phyloP scores from a whole-genome alignment of 1,140 invertebrate genomes.

The Dendroctonus valens region DNA sequence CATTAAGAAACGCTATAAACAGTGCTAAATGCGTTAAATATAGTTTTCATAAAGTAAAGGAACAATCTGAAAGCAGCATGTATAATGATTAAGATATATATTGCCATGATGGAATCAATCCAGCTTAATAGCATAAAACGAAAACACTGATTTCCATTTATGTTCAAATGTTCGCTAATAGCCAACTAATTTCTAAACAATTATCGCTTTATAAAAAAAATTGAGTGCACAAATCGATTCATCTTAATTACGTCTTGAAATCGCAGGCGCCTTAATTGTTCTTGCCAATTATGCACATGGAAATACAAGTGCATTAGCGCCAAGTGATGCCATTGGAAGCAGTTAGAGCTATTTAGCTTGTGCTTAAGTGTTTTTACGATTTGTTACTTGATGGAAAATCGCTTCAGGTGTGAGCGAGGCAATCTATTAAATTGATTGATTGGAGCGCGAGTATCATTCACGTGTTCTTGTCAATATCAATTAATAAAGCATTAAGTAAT shows the following conservation, averaged over 20 bases:
- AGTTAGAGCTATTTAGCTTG: not conserved
- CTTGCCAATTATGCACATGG: not conserved
- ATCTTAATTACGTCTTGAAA: constrained; percentile 2
- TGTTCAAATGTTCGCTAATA: too few species aligned
- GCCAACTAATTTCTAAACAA: not conserved
- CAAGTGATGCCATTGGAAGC: constrained; percentile 5
- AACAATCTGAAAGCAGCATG: too few species aligned
- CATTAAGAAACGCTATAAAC: too few species aligned
- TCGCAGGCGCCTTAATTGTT: not conserved
- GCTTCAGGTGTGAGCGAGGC: not conserved
- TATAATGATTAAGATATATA: too few species aligned
- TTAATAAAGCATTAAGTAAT: too few species aligned
- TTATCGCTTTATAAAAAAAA: constrained; percentile 1
- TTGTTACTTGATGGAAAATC: constrained; percentile 1
- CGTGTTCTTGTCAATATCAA: not conserved
- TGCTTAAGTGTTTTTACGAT: constrained; percentile 11
- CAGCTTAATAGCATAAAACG: too few species aligned
- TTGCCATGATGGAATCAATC: too few species aligned
- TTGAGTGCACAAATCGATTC: constrained; percentile 4
- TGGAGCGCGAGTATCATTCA: not conserved
- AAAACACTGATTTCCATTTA: too few species aligned
- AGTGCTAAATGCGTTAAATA: too few species aligned
- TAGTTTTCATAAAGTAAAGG: too few species aligned
- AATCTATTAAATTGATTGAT: not conserved
- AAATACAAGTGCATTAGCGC: constrained; percentile 4